Evolutionary conservation across 2,797 vertebrate species (phyloP).

Genomic region (Platyrinchus mystaceus): DNA sequence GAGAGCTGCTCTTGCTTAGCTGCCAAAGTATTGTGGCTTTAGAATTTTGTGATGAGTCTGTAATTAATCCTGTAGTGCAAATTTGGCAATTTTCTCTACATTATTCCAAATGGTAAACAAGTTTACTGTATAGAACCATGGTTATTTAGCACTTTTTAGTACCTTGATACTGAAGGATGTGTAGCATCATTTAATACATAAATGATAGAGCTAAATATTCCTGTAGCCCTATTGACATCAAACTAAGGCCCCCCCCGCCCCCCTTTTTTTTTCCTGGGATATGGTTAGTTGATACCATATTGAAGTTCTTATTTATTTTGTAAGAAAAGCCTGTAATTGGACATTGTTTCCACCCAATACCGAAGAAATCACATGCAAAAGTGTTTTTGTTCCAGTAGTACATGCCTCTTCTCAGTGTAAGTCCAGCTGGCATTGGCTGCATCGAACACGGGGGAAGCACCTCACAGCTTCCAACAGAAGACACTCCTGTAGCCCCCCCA

Average conservation of each 20-base stretch:
- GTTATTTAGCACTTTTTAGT: background rate
- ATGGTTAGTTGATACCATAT: slow-evolving; percentile 13
- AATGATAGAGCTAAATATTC: slow-evolving; percentile 16
- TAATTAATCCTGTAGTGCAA: slow-evolving; percentile 42
- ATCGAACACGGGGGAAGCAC: background rate
- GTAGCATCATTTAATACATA: background rate
- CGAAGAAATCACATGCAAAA: slow-evolving; percentile 4
- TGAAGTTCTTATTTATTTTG: slow-evolving; percentile 49
- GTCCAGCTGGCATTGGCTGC: background rate
- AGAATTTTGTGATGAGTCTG: background rate
- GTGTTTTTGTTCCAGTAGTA: background rate
- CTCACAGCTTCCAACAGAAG: background rate
- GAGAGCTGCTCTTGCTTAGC: background rate
- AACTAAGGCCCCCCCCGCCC: background rate
- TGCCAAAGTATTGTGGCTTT: slow-evolving; percentile 16
- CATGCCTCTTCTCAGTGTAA: background rate
- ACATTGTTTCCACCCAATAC: background rate
- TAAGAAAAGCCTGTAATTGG: slow-evolving; percentile 28
- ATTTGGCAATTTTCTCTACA: background rate
- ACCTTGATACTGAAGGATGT: background rate
- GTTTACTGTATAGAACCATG: background rate
- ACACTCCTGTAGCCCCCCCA: no score
- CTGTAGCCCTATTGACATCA: slow-evolving; percentile 20
- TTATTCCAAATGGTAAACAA: slow-evolving; percentile 15
- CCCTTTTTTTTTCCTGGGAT: background rate